Percentiles rank a stretch among this genome's conserved stretches.
phyloP scores from a whole-genome alignment of 2,888 invertebrate genomes.

The Ceratothoa steindachneri region DNA sequence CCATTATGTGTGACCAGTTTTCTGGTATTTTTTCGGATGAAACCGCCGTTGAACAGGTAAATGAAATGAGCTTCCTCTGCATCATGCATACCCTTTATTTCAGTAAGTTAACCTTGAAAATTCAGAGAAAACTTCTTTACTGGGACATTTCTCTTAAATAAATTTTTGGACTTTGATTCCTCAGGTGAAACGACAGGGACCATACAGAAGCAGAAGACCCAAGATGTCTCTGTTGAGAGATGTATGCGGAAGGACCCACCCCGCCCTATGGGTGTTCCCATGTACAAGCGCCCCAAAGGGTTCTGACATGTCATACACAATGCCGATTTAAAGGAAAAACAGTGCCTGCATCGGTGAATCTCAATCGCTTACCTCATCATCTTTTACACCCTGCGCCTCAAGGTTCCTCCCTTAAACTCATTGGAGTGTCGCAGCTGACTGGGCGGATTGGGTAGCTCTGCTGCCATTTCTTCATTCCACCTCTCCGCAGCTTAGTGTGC shows the following conservation, averaged over 20 bases:
- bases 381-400: not conserved
- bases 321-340: not conserved
- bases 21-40: slow-evolving; percentile 78
- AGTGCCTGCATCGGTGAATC: not conserved
- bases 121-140: not conserved
- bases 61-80: slow-evolving; percentile 61
- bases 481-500: no score
- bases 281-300: slow-evolving; percentile 58
- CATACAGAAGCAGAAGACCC: slow-evolving; percentile 57
- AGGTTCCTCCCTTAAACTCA: no score
- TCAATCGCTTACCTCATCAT: no score
- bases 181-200: slow-evolving; percentile 61
- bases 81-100: not conserved
- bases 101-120: not conserved
- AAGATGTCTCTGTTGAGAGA: slow-evolving; percentile 67
- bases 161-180: not conserved
- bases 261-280: slow-evolving; percentile 68
- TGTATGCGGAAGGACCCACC: slow-evolving; percentile 73
- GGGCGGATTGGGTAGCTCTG: not conserved
- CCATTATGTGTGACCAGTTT: slow-evolving; percentile 79
- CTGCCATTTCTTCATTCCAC: no score
- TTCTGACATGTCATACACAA: slow-evolving; percentile 4
- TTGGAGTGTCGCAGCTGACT: not conserved
- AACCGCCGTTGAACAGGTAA: slow-evolving; percentile 66
- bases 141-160: not conserved